Evolutionary conservation across 2,113 vertebrate genomes (phyloP), one percentile per base, ranked within the genome.

Genomic region (Thunnus maccoyii): DNA sequence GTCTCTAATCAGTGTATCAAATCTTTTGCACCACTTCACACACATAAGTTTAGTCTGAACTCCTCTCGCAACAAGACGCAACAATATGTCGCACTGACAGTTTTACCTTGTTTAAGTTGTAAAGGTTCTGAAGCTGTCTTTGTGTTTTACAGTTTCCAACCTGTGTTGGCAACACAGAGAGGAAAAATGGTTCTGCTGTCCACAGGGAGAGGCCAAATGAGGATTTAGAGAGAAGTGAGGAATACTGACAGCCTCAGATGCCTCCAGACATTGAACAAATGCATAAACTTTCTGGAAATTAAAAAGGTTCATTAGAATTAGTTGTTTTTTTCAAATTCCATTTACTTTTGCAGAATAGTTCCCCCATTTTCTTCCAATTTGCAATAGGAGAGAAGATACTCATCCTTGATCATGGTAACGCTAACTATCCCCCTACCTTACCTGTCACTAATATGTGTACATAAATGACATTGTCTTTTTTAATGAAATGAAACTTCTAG

Each of bases 1-100:
- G 55, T 67, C 22, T 86, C n/a, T 83, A 75, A 85, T 89, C 55
- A 82, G 17, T 47, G 17, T 74, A 44, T 84, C 71, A 82, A 54
- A 55, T 77, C 65, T 51, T 72, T 63, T 69, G 54, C 67, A 79
- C 50, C 32, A 22, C 72, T 80, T 78, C 46, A 71, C 50, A 62
- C 55, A 61, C 11, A 20, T 41, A 75, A 58, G 57, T 83, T 65
- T 30, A 46, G 32, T 63, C 32, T 54, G 44, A 83, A 69, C 68
- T 84, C 50, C 55, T 76, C 6, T 58, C 1, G 3, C 47, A 74
- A 72, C 20, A 51, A 65, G 56, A 72, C 8, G 15, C 18, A 61
- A 57, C 65, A 52, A 47, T 61, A 14, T 20, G 48, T 58, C 11
- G 8, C 8, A 32, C 27, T 51, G 60, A 73, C 48, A 41, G 66